Evolutionary conservation across 2,888 invertebrate genomes (phyloP), one percentile per base, ranked within the genome.

Genomic region (Leptinotarsa juncta): DNA sequence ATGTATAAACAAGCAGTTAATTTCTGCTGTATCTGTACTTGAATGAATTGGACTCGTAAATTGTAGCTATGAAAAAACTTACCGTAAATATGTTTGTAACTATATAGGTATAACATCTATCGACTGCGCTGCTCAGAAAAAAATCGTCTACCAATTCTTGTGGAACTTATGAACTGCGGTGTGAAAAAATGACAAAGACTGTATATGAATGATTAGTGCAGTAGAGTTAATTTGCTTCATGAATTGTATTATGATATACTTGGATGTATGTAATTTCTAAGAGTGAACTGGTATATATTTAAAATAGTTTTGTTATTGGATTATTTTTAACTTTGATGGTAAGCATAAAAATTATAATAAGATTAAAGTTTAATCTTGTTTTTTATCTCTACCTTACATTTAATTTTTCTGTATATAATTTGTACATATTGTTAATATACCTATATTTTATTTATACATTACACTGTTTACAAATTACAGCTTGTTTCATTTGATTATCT

Each of bases 91-190:
- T 83, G 79, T 84, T 84, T 83, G 77, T 81, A 82, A 82, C 80
- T 80, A 83, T 82, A 80, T 84, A 84, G 84, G 84, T 84, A 73
- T 84, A 84, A 73, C 81, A 81, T 77, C 79, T 73, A 73, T 71
- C 76, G 76, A 74, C 81, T 78, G 73, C 53, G 74, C 79, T 67
- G 72, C 78, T 76, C 55, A 70, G 71, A 72, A 74, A 77, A 78
- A 75, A 73, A 72, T 72, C 76, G 65, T 68, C 71, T 69, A 67
- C 67, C 67, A 72, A 72, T 57, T 32, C 72, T 67, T 57, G 67
- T 60, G 72, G 65, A 67, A 72, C 72, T 50, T 51, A 60, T 71
- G 65, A 42, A 71, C 67, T 62, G 50, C 65, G 67, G 72, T 42
- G 42, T 67, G 72, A 32, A 67, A 66, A 49, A 65, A 57, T 57